Percentiles rank a stretch among this genome's conserved stretches.
phyloP scores from a whole-genome alignment of 2,113 vertebrate species.

The Misgurnus anguillicaudatus region DNA sequence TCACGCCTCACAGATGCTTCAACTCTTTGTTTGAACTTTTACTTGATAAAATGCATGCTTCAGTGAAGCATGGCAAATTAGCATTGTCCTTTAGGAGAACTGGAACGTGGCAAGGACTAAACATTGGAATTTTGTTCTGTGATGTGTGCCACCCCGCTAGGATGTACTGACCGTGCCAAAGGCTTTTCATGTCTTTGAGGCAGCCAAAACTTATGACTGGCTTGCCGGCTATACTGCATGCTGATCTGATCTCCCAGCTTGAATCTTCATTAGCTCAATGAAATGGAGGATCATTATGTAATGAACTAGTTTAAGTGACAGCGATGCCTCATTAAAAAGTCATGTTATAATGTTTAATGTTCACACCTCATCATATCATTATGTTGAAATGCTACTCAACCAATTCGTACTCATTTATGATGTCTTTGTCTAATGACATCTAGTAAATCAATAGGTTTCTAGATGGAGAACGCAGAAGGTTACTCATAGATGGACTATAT shows the following conservation, averaged over 20 bases:
- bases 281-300: slow-evolving; percentile 21
- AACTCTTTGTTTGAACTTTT: not conserved
- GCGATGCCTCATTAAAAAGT: not conserved
- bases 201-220: not conserved
- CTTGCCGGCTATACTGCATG: not conserved
- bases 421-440: not conserved
- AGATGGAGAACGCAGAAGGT: no score
- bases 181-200: not conserved
- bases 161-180: slow-evolving; percentile 5
- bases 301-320: slow-evolving; percentile 17
- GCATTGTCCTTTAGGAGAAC: slow-evolving; percentile 13
- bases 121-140: slow-evolving; percentile 12
- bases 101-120: not conserved
- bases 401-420: not conserved
- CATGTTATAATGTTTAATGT: not conserved
- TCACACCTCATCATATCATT: not conserved
- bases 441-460: not conserved
- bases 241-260: slow-evolving; percentile 27
- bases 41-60: not conserved
- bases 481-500: no score
- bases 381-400: not conserved
- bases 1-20: not conserved
- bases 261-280: slow-evolving; percentile 31
- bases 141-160: slow-evolving; percentile 8
- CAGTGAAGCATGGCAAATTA: slow-evolving; percentile 2